Base-by-base conservation (phyloP, 2,888 invertebrate genomes). In the Elmis aenea region DNA sequence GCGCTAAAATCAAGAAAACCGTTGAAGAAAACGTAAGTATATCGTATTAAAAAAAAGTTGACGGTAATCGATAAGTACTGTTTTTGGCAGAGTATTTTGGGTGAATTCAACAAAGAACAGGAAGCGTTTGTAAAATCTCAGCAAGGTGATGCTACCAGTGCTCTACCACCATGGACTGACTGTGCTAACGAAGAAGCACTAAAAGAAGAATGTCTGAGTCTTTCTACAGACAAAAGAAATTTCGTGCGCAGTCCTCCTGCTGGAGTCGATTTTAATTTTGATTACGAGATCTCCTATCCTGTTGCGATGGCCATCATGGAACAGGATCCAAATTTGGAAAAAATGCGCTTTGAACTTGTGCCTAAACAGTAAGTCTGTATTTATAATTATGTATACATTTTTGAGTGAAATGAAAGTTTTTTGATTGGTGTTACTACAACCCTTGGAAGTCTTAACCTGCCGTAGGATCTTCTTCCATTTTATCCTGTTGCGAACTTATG, bases 331-430 rank as follows among this genome's bases (percentile, higher is more conserved):
- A 92, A 94, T 71, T 80, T 99, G 61, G 89, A 94, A 71, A 91
- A 91, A 73, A 96, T 97, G 93, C 85, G 99, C 70, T 99, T 96
- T 75, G 93, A 96, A 70, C 81, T 99, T 64, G 99, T 99, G 66
- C 99, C 99, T 60, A 99, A 97, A 86, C 84, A 92, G 96, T 96
- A 72, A 81, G 90, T 80, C 52, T 29, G 20, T 16, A 13, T 13
- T 35, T 26, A 32, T 16, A 20, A 13, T n/a, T n/a, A 28, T n/a
- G 8, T n/a, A 37, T 13, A 13, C 13, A 9, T 24, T 9, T 9
- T 9, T 24, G 5, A 11, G n/a, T 5, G 20, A 20, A 20, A 20
- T 20, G n/a, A n/a, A 20, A 20, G 5, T 6, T 20, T 20, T 15
- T 27, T 30, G 26, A 31, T 8, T 12, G n/a, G n/a, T 12, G 8